phyloP scores from a whole-genome alignment of 2,113 vertebrate genomes.

The Gila orcuttii region DNA sequence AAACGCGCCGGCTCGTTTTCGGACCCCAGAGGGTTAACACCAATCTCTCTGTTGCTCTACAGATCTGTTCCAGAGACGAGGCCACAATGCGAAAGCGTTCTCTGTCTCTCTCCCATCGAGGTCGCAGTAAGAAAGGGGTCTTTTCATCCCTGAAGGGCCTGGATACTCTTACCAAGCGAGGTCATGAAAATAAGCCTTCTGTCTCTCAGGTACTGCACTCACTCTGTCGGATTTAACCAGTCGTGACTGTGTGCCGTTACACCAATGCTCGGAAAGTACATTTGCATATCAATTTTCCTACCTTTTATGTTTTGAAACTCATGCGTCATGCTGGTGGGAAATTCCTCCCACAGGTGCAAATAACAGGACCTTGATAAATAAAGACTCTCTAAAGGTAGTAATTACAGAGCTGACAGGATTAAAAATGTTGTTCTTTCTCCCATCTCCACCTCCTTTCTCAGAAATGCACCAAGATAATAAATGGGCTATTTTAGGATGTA shows the following conservation, averaged over 20 bases:
- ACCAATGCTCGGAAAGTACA: not conserved
- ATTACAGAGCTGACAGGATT: slow-evolving; percentile 30
- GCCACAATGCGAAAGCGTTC: slow-evolving; percentile 88
- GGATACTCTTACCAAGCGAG: slow-evolving; percentile 88
- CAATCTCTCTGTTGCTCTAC: slow-evolving; percentile 29
- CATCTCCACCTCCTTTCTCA: not conserved
- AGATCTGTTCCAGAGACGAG: slow-evolving; percentile 96
- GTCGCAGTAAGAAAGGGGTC: slow-evolving; percentile 83
- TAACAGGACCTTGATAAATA: slow-evolving; percentile 44
- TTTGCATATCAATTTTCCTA: slow-evolving; percentile 1
- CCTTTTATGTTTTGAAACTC: slow-evolving; percentile 3
- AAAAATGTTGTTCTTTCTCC: slow-evolving; percentile 13
- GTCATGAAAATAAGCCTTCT: slow-evolving; percentile 88
- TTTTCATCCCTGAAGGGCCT: slow-evolving; percentile 95
- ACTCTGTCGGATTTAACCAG: not conserved
- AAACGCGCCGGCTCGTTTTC: no score
- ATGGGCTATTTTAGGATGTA: not conserved
- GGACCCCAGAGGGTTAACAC: no score
- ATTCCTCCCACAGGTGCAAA: slow-evolving; percentile 46
- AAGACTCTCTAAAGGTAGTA: slow-evolving; percentile 34
- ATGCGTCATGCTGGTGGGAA: slow-evolving; percentile 19
- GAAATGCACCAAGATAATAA: slow-evolving; percentile 15
- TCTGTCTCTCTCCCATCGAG: slow-evolving; percentile 81
- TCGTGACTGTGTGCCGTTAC: not conserved
- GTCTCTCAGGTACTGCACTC: slow-evolving; percentile 81